Base-by-base conservation (phyloP, 2,888 invertebrate species). In the Cosmia pyralina region DNA sequence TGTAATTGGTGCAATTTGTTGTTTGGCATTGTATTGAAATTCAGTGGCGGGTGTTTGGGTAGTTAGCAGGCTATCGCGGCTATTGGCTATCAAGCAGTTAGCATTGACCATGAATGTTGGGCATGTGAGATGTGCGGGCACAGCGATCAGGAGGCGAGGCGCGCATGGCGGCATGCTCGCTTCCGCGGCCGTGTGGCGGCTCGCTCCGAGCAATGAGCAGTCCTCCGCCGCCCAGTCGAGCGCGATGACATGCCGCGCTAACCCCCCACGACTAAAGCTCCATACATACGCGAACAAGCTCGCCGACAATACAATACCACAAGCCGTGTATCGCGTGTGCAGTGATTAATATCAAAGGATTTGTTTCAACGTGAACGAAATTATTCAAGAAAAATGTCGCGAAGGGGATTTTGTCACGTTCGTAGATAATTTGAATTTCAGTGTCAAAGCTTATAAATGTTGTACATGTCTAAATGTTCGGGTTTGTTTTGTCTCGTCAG, bases 371-470 rank as follows among this genome's bases (percentile, higher is more conserved):
- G 86, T 87, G 88, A 82, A 79, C 79, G 83, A 82, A 85, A 79
- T 84, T 76, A 80, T 75, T 83, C 70, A 82, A 86, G 86, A 87
- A 90, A 90, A 90, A 93, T 91, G 92, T 88, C 87, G 90, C 85
- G 86, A 88, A 87, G 86, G 82, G 88, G 88, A 89, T 92, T 91
- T 86, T 86, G 88, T 89, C 93, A 95, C 93, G 96, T 96, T 95
- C 94, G 96, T 96, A 96, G 86, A 87, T 88, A 86, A 87, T 91
- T 89, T 89, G 86, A 93, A 88, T 89, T 88, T 90, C 89, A 92
- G 95, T 94, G 94, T 94, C 92, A 88, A 90, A 92, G 94, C 94
- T 94, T 91, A 75, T 92, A 87, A 89, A 92, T 94, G 93, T 93
- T 93, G 93, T 93, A 87, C 85, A 90, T 90, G 90, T 90, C 79